Conservation (phyloP, 2,888 invertebrate genomes). For the Thecocarcelia acutangulata region DNA sequence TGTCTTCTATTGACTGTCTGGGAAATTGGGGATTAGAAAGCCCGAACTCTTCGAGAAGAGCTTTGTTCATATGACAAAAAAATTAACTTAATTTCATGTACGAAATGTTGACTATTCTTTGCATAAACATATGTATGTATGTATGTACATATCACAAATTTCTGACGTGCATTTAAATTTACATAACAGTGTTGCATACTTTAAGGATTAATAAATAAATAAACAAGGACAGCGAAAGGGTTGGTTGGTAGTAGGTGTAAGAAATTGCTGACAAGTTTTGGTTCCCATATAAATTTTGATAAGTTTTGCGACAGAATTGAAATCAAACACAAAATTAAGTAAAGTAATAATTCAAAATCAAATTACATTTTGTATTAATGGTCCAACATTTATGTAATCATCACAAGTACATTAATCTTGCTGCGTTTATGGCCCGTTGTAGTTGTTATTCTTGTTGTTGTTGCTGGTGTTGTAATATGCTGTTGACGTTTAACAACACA, state of each 20-base stretch:
- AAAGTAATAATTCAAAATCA: conserved; percentile 62
- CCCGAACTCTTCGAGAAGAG: too few relatives aligned
- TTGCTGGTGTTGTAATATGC: conserved; percentile 35
- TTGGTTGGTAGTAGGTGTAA: not conserved
- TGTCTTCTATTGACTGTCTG: too few relatives aligned
- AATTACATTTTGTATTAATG: conserved; percentile 62
- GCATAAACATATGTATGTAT: too few relatives aligned
- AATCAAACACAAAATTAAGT: conserved; percentile 47
- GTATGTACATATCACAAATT: not conserved
- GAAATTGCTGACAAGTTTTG: not conserved
- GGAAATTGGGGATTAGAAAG: too few relatives aligned
- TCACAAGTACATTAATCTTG: not conserved
- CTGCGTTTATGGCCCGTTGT: not conserved
- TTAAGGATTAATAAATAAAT: not conserved
- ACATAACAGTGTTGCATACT: conserved; percentile 16
- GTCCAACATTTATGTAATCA: conserved; percentile 35
- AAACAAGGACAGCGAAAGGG: not conserved
- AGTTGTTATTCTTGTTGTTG: not conserved
- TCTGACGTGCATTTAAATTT: not conserved
- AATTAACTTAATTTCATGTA: too few relatives aligned
- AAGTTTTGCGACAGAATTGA: conserved; percentile 30
- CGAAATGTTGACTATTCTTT: not conserved
- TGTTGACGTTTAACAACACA: conserved; percentile 63
- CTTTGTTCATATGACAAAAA: too few relatives aligned
- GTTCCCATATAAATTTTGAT: conserved; percentile 31